Percentiles rank a stretch among this genome's conserved stretches.
phyloP scores from a whole-genome alignment of 2,888 invertebrate genomes.

The Ormyrus pomaceus region DNA sequence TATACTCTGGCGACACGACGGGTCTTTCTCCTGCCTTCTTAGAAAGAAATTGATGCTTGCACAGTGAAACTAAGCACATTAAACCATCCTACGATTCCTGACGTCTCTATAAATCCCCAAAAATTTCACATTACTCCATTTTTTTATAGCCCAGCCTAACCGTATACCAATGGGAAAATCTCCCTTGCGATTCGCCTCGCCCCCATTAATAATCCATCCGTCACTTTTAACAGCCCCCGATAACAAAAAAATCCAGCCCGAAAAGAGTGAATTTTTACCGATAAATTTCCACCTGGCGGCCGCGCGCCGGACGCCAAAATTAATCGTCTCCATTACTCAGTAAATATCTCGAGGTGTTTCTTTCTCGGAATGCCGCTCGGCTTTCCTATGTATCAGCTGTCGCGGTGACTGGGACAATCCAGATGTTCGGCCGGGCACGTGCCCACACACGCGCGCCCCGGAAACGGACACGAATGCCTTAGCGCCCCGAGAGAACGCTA shows the following conservation, averaged over 20 bases:
- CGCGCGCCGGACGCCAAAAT: not conserved
- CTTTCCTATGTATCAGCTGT: slow-evolving; percentile 48
- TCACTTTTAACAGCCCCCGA: not conserved
- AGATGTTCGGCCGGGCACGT: slow-evolving; percentile 42
- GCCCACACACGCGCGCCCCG: slow-evolving; percentile 22
- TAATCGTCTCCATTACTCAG: too few species aligned
- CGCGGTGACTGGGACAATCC: slow-evolving; percentile 32
- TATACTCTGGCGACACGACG: not conserved
- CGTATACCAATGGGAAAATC: too few species aligned
- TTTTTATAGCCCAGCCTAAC: too few species aligned
- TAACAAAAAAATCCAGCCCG: not conserved
- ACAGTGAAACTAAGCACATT: too few species aligned
- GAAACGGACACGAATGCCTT: not conserved
- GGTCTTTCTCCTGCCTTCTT: too few species aligned
- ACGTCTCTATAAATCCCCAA: too few species aligned
- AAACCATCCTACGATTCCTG: too few species aligned
- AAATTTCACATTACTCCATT: too few species aligned
- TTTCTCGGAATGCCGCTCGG: not conserved
- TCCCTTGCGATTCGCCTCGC: too few species aligned
- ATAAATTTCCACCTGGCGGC: not conserved
- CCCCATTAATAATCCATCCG: too few species aligned
- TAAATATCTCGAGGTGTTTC: too few species aligned
- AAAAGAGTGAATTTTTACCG: slow-evolving; percentile 10
- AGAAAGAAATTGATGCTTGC: too few species aligned
- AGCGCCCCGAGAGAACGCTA: not conserved